These are phyloP conservation scores for Cyaniris semiargus DNA, from an alignment of 2,888 invertebrate species.

Conservation along the genomic window DNA sequence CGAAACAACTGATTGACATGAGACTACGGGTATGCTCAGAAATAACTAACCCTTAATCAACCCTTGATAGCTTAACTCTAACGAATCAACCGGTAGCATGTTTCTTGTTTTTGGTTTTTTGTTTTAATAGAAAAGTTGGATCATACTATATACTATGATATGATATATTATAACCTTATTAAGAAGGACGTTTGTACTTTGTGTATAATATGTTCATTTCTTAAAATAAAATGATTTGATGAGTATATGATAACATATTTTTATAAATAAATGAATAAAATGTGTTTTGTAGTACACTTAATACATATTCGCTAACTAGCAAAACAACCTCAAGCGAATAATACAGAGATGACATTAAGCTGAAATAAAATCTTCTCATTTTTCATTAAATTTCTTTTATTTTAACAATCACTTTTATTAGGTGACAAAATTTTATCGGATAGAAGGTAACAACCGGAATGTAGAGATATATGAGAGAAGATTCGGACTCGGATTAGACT, in stretches of 20 bases:
- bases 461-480: background rate
- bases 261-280: too few relatives aligned
- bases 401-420: background rate
- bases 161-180: too few relatives aligned
- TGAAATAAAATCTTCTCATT: too few relatives aligned
- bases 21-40: conserved; percentile 45
- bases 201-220: background rate
- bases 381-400: background rate
- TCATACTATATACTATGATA: too few relatives aligned
- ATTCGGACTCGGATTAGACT: background rate
- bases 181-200: too few relatives aligned
- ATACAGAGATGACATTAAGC: background rate
- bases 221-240: background rate
- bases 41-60: conserved; percentile 36
- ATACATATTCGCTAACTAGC: background rate
- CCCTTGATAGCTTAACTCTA: conserved; percentile 10
- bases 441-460: background rate
- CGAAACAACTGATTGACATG: conserved; percentile 60
- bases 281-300: too few relatives aligned
- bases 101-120: background rate
- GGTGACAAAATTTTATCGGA: conserved; percentile 14
- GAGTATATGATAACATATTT: background rate
- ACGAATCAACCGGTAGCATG: conserved; percentile 12
- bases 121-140: background rate
- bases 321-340: background rate